phyloP scores from a whole-genome alignment of 2,797 vertebrate genomes.

The Apodemus agrarius region DNA sequence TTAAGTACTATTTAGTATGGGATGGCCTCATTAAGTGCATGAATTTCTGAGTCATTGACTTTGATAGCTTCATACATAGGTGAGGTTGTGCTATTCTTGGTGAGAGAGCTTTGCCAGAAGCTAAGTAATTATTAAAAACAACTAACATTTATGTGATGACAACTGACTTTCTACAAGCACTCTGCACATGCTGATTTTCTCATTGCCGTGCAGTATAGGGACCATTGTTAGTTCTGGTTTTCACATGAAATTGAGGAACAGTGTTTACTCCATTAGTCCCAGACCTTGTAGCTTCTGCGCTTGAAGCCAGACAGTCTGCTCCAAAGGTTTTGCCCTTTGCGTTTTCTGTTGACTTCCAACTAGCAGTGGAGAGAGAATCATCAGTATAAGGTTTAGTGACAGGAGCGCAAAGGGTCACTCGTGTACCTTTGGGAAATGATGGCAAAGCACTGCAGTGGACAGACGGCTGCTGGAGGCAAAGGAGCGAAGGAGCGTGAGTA shows the following conservation, averaged over 20 bases:
- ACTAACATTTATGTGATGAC: not conserved
- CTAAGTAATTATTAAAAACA: conserved; percentile 28
- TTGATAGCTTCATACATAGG: conserved; percentile 30
- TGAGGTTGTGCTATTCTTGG: conserved; percentile 32
- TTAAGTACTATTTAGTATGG: conserved; percentile 12
- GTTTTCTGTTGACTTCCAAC: conserved; percentile 22
- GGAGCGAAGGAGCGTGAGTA: not conserved
- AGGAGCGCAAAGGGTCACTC: not conserved
- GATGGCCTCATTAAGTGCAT: conserved; percentile 34
- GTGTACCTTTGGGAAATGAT: conserved; percentile 39
- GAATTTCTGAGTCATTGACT: conserved; percentile 40
- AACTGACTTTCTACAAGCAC: not conserved
- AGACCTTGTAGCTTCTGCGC: too few species aligned
- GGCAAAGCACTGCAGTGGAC: conserved; percentile 3
- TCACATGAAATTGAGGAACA: not conserved
- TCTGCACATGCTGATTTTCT: conserved; percentile 2
- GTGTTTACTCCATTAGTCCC: not conserved
- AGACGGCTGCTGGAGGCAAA: not conserved
- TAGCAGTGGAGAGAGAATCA: not conserved
- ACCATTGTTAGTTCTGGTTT: not conserved
- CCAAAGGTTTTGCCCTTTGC: not conserved
- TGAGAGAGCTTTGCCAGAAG: conserved; percentile 36
- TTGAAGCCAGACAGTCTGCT: not conserved
- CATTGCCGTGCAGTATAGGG: not conserved
- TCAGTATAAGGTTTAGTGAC: not conserved